Base-by-base conservation (phyloP, 2,797 vertebrate genomes). In the Coranthus polyacanthus region DNA sequence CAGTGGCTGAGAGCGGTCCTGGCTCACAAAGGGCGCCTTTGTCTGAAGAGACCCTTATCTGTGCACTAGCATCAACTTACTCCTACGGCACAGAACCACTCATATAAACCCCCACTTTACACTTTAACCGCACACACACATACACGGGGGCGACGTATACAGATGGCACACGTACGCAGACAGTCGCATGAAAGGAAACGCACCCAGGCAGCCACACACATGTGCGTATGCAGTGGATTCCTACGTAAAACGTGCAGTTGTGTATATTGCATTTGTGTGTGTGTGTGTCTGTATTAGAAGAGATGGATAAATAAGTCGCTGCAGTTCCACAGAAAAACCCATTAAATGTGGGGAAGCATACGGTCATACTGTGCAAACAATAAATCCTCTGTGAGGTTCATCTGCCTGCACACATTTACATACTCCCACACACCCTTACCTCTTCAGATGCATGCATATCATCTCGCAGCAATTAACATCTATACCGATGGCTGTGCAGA, bases 351-450 rank as follows among this genome's bases (percentile, higher is more conserved):
- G 16, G 37, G 54, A 82, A 79, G 50, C 87, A 81, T 88, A 79
- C 84, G 84, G 84, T 81, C 78, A 68, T 12, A 75, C 56, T 58
- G 61, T 53, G 72, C 66, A 79, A 81, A 85, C 79, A 79, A 54
- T 77, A 74, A 81, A 72, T 79, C 46, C 41, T 59, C 57, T 62
- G 15, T 1, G n/a, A 73, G 65, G 70, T 78, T 82, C 78, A 85
- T 59, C 78, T 72, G 74, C 77, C 66, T 46, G 74, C 60, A 39
- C 68, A 77, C 57, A 89, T 89, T 82, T 87, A 21, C 86, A 86
- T 85, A 85, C 86, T 49, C 86, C 86, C 85, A 89, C 89, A 65
- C 77, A 82, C 2, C 41, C 56, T 45, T 45, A 78, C 71, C 77
- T 84, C 79, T 38, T 82, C 75, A 72, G 55, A 78, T 17, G 45